Evolutionary conservation across 2,797 vertebrate genomes (phyloP), one percentile per base, ranked within the genome.

Genomic region (Sternotherus odoratus): DNA sequence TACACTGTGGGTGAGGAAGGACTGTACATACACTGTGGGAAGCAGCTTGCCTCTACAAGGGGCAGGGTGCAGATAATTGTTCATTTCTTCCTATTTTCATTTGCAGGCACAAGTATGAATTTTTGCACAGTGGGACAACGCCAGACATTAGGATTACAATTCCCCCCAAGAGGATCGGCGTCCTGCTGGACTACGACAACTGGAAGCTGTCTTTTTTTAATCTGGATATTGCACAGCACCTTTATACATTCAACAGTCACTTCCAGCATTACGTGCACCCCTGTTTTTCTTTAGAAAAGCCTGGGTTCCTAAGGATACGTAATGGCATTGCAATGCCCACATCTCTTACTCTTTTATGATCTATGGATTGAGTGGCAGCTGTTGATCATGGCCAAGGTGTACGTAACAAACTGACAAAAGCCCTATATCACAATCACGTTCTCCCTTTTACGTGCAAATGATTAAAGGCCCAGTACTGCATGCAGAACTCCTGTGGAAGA

Each of bases 111-210:
- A 99, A 98, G 95, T 99, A 98, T 0, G 99, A 99, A 97, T 99
- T 99, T 94, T 98, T 99, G 85, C 99, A 99, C 96, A 98, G 97
- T 0, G 98, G 98, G 15, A 98, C 94, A 97, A 99, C 98, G 17
- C 99, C 99, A 21, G 99, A 99, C 82, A 94, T 99, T 89, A 98
- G 99, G 95, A 98, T 99, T 82, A 99, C 99, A 0, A 90, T 99
- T 72, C 97, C 98, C 4, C 99, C 99, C 0, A 88, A 94, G 93
- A 97, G 98, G 84, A 98, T 99, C 21, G 99, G 99, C 11, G 91
- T 99, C 93, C 97, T 98, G 11, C 97, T 99, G 77, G 99, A 99
- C 97, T 99, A 99, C 0, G 97, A 98, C 46, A 96, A 93, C 10
- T 98, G 98, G 17, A 98, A 94, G 10, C 93, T 99, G 90, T 99